Conservation (phyloP, 2,888 invertebrate genomes). For the Lasioglossum figueresi region DNA sequence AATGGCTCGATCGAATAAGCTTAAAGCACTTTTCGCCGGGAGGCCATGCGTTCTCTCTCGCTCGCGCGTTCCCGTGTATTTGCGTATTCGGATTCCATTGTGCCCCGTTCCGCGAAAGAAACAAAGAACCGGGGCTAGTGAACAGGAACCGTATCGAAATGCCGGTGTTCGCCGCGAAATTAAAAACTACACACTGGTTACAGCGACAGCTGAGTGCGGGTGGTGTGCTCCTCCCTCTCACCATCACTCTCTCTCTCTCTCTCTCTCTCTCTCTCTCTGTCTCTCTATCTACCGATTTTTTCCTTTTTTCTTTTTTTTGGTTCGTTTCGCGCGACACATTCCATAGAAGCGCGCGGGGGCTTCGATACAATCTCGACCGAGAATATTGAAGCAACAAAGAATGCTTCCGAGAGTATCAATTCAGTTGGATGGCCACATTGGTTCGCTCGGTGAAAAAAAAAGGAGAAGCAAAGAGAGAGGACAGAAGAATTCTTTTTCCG, state of each 20-base stretch:
- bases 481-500: constrained; percentile 44
- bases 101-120: constrained; percentile 21
- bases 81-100: constrained; percentile 35
- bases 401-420: constrained; percentile 68
- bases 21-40: constrained; percentile 47
- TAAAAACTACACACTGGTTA: constrained; percentile 67
- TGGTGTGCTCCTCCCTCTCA: background rate
- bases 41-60: background rate
- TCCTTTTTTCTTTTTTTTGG: constrained; percentile 8
- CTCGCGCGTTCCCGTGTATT: constrained; percentile 19
- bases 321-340: constrained; percentile 51
- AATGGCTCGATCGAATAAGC: constrained; percentile 62
- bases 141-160: constrained; percentile 32
- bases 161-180: constrained; percentile 72
- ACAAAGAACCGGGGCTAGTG: constrained; percentile 31
- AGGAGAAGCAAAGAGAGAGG: background rate
- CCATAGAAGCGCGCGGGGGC: constrained; percentile 44
- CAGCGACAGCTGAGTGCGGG: constrained; percentile 24
- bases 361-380: constrained; percentile 58
- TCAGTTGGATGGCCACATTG: constrained; percentile 66
- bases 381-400: constrained; percentile 67
- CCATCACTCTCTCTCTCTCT: background rate
- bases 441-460: constrained; percentile 30
- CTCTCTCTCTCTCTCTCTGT: background rate
- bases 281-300: background rate